Conservation (phyloP, 2,797 vertebrate species). For the Argyrosomus regius region DNA sequence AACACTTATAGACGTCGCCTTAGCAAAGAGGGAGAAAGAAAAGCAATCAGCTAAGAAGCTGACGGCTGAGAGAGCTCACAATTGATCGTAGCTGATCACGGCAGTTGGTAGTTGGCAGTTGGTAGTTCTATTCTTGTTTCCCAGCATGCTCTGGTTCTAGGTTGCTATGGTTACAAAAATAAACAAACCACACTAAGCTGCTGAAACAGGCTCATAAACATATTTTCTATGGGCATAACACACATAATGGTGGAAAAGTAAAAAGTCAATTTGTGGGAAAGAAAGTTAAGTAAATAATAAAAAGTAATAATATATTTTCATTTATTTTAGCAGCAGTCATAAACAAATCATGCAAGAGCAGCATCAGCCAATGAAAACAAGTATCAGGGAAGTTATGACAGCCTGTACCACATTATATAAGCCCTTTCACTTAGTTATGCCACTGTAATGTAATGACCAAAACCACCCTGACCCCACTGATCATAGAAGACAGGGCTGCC, state of each 20-base stretch:
- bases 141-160: no score
- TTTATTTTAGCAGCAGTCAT: not conserved
- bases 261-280: not conserved
- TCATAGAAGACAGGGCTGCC: not conserved
- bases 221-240: no score
- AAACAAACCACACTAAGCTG: no score
- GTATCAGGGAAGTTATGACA: not conserved
- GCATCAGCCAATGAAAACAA: not conserved
- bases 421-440: not conserved
- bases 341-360: not conserved
- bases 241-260: not conserved
- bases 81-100: no score
- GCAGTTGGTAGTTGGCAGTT: no score
- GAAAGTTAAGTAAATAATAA: not conserved
- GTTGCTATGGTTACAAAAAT: no score
- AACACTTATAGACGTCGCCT: no score
- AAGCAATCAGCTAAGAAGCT: no score
- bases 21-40: no score
- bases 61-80: no score
- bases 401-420: not conserved
- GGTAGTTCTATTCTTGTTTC: no score
- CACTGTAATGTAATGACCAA: not conserved
- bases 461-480: not conserved
- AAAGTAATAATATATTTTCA: not conserved
- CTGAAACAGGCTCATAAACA: no score